Base-by-base conservation (phyloP, 2,797 vertebrate species). In the Sebastes nivosus region DNA sequence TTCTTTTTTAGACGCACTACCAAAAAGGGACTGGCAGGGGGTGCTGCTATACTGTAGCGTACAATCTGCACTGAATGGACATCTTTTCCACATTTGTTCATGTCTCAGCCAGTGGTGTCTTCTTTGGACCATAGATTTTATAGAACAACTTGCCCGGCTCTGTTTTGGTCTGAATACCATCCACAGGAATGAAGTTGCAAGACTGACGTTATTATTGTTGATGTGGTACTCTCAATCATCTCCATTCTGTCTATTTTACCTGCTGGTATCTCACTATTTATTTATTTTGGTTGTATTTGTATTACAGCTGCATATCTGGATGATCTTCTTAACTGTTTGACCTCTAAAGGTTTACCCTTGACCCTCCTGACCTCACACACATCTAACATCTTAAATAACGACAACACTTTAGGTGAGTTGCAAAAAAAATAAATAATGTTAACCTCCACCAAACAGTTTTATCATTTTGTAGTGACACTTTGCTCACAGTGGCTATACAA, bases 1-100 rank as follows among this genome's bases (percentile, higher is more conserved):
- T 7, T 34, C 14, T 29, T 24, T 1, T 68, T n/a, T 60, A 46
- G 20, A 8, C 52, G 84, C 46, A 80, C 9, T 52, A 72, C 18
- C 20, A 6, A 6, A 34, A 2, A 10, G 0, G 1, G 55, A 30
- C 85, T 92, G 89, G 46, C 59, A 88, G 92, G 59, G 36, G 85
- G 86, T 7, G 59, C 77, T 88, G 50, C 79, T 80, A 38, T 4
- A 87, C 84, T 78, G 61, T 27, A 78, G 65, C 22, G 36, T 18
- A 8, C 20, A 4, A 24, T 30, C 4, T 20, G 14, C 11, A 55
- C 27, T 22, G 4, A 1, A 29, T 27, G 4, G 8, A 2, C 1
- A 13, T 12, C 1, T 22, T 8, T 24, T 18, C 5, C 6, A 2
- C 4, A 25, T 42, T 72, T 34, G 5, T 22, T 22, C 14, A 64